These are phyloP conservation scores for Heliornis fulica DNA, from an alignment of 2,113 vertebrate genomes.

Conservation along the genomic window DNA sequence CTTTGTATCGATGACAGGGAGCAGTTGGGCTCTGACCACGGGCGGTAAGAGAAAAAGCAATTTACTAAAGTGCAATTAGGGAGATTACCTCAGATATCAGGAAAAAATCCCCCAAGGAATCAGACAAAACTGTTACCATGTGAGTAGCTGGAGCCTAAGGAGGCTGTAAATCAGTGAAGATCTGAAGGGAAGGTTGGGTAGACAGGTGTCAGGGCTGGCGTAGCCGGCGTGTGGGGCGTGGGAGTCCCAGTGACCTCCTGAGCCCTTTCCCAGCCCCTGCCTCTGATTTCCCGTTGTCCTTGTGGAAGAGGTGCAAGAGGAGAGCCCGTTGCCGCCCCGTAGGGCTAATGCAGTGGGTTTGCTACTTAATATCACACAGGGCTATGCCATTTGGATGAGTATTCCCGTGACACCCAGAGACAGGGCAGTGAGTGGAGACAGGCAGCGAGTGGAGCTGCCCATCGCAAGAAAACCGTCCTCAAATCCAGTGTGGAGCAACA, in stretches of 20 bases:
- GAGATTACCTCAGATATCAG: background rate
- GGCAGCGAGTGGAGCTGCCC: background rate
- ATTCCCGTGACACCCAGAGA: background rate
- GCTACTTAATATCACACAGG: background rate
- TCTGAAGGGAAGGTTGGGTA: background rate
- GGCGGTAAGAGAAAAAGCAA: background rate
- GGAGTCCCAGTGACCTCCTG: background rate
- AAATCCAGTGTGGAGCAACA: background rate
- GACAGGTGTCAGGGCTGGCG: background rate
- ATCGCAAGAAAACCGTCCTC: background rate
- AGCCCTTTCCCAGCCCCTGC: background rate
- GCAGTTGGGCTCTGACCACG: background rate
- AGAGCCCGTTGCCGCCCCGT: rapidly evolving
- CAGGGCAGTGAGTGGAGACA: background rate
- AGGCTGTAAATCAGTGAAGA: background rate
- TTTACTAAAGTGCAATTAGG: slow-evolving; percentile 1
- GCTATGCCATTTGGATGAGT: background rate
- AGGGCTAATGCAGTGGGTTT: background rate
- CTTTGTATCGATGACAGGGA: background rate
- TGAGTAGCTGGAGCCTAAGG: background rate
- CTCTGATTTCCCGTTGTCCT: background rate
- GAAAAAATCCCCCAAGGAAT: background rate
- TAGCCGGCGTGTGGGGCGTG: background rate
- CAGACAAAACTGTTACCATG: background rate
- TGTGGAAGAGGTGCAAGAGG: background rate